Evolutionary conservation across 2,797 vertebrate species (phyloP), one percentile per base, ranked within the genome.

Genomic region (Mormyrus proboscirostris): DNA sequence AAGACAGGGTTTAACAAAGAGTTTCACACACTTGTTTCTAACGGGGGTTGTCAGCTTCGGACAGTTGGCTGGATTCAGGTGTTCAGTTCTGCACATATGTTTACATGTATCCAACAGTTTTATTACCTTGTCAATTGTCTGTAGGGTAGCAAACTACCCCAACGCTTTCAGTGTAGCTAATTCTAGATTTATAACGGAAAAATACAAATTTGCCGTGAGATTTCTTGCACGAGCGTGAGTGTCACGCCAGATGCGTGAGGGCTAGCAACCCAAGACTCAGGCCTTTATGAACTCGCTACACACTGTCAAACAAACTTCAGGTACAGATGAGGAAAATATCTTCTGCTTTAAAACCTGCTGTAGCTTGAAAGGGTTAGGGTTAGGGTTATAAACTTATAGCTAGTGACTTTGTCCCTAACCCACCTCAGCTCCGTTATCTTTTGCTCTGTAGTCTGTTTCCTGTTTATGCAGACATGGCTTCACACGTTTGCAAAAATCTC

Each of bases 401-500:
- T 33, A 33, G 29, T 33, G 29, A 33, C 29, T 33, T 33, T 33
- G 29, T 33, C 29, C 29, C 29, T 33, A 33, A 33, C 8, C 47
- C 49, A 22, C n/a, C 22, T 84, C 22, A 84, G 44, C 10, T 49
- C 0, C 19, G 29, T 29, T 2, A 4, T n/a, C 16, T 38, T 38
- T 1, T 44, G 16, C 7, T 86, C 22, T 19, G 25, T 33, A 29
- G 8, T 12, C 29, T 41, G 50, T 88, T 89, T 90, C 90, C 90
- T 90, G 91, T 88, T 62, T 69, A 49, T 79, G 82, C 41, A 50
- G 57, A 59, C 44, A 90, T 87, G n/a, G 88, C 89, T 93, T 95
- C 93, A 95, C 94, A 95, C 93, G 16, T 93, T 86, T 92, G 92
- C 93, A 93, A 88, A 93, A 41, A 62, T 19, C 92, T 94, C 91